phyloP scores from a whole-genome alignment of 2,888 invertebrate genomes.

The Ennomos fuscantarius region DNA sequence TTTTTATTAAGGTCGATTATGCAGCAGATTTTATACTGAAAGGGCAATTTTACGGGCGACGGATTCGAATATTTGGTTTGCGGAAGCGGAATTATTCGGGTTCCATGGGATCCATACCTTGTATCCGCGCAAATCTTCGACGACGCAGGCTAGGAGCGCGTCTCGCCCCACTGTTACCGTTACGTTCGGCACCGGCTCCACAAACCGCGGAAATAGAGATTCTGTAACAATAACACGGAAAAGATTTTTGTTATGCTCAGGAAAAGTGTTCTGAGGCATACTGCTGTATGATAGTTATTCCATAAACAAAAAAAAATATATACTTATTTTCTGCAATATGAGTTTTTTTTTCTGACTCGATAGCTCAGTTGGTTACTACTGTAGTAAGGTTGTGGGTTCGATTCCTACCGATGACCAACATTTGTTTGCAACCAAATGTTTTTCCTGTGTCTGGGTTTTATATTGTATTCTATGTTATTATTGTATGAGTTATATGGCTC shows the following conservation, averaged over 20 bases:
- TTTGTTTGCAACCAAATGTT: too few species aligned
- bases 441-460: too few species aligned
- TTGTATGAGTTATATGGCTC: too few species aligned
- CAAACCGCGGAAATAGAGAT: conserved; percentile 90
- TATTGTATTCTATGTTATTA: too few species aligned
- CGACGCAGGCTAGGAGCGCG: conserved; percentile 94
- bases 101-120: conserved; percentile 85
- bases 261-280: too few species aligned
- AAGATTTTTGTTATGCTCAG: neutral
- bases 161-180: conserved; percentile 95
- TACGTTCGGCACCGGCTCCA: conserved; percentile 95
- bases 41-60: conserved; percentile 37
- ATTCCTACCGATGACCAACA: too few species aligned
- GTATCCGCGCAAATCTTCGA: conserved; percentile 93
- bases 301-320: too few species aligned
- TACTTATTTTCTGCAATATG: too few species aligned
- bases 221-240: conserved; percentile 65
- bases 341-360: too few species aligned
- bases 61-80: conserved; percentile 38
- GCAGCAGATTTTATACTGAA: conserved; percentile 30
- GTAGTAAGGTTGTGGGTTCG: too few species aligned
- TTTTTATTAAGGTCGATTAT: conserved; percentile 24
- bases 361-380: too few species aligned
- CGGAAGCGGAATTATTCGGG: conserved; percentile 28
- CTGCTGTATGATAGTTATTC: too few species aligned